Base-by-base conservation (phyloP, 2,113 vertebrate species). In the Clupea harengus region DNA sequence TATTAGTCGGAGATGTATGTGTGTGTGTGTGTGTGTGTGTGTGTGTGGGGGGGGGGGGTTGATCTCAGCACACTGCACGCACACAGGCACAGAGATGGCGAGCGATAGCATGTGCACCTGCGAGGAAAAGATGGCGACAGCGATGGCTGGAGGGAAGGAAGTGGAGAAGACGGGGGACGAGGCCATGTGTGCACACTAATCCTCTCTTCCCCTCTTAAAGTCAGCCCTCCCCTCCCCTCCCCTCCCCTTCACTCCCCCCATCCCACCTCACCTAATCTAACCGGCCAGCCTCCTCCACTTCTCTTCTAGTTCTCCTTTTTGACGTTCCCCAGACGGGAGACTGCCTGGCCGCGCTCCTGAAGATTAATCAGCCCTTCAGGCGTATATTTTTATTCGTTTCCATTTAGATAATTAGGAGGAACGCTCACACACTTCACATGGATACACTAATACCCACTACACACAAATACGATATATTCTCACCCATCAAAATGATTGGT, bases 101-200 rank as follows among this genome's bases (percentile, higher is more conserved):
- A 64, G 83, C 44, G 81, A 85, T 83, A 88, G 83, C 54, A 82
- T 13, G 49, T 15, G 45, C 32, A 54, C 57, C 80, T n/a, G 22
- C 17, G 47, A 80, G 83, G 52, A 18, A 88, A 32, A 89, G 86
- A 85, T 87, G 86, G 84, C 86, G 85, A 90, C 82, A 50, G n/a
- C 57, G 82, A 89, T 86, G 88, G 85, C 85, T 87, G 80, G 22
- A 57, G 84, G 84, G 83, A 81, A 90, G 85, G 87, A 90, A 89
- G 85, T 84, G 81, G 67, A 18, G 32, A 83, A 67, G 85, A 78
- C 67, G 57, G 72, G 57, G 60, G 45, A 78, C 83, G 52, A 67
- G 47, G 44, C 83, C 54, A 84, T 54, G 44, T 86, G 81, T 86
- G 81, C 39, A 80, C 60, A 49, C 45, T 90, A 86, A 88, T 88